Evolutionary conservation across 2,888 invertebrate species (phyloP).

Genomic region (Galeruca laticollis): DNA sequence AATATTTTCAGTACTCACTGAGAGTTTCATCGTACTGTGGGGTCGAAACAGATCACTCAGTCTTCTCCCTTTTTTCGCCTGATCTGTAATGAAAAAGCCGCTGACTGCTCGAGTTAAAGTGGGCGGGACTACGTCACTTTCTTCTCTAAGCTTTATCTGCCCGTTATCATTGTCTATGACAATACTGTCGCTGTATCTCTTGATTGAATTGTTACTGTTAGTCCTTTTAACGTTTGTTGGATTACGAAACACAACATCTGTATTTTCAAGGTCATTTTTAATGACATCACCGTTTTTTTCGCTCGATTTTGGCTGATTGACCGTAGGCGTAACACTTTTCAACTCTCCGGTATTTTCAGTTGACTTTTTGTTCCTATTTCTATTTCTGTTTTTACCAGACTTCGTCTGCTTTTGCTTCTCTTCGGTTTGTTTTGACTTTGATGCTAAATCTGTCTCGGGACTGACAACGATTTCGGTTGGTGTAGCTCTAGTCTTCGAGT

Average conservation of each 20-base stretch:
- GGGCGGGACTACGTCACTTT: slow-evolving; percentile 47
- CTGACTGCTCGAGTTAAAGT: slow-evolving; percentile 56
- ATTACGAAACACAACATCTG: slow-evolving; percentile 57
- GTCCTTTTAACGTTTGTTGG: slow-evolving; percentile 45
- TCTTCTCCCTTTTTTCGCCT: slow-evolving; percentile 56
- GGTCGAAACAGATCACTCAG: slow-evolving; percentile 63
- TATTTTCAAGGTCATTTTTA: slow-evolving; percentile 47
- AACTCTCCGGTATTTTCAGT: slow-evolving; percentile 30
- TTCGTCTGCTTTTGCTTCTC: slow-evolving; percentile 48
- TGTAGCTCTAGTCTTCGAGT: slow-evolving; percentile 54
- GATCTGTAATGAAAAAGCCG: slow-evolving; percentile 58
- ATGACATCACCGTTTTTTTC: slow-evolving; percentile 45
- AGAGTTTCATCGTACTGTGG: slow-evolving; percentile 44
- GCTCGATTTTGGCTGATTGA: slow-evolving; percentile 9
- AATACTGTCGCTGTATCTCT: slow-evolving; percentile 65
- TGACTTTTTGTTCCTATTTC: slow-evolving; percentile 50
- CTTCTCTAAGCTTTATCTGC: slow-evolving; percentile 46
- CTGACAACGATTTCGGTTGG: slow-evolving; percentile 44
- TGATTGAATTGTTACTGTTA: slow-evolving; percentile 49
- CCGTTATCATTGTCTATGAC: slow-evolving; percentile 56
- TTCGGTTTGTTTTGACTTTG: slow-evolving; percentile 46
- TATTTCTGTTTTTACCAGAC: slow-evolving; percentile 49
- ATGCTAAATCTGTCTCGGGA: slow-evolving; percentile 40
- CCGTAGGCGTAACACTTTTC: slow-evolving; percentile 17
- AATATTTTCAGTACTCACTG: slow-evolving; percentile 59